These are phyloP conservation scores for Aporophyla lueneburgensis DNA, from an alignment of 2,888 invertebrate genomes.

Conservation along the genomic window DNA sequence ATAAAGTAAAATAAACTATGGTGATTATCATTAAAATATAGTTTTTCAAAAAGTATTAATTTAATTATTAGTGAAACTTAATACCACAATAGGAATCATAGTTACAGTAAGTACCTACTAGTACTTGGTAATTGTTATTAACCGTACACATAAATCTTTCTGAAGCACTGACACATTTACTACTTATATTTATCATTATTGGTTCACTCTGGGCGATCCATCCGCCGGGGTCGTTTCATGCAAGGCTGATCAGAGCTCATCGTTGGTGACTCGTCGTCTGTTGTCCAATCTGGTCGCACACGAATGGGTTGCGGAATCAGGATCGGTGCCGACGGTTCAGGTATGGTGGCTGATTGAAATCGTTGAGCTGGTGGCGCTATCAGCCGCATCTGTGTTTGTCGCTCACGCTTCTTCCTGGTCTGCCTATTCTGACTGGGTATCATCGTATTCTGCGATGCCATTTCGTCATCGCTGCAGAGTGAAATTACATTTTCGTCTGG, in stretches of 20 bases:
- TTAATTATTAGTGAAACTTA: conserved; percentile 3
- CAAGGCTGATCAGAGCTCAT: not conserved
- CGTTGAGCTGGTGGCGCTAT: not conserved
- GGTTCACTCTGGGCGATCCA: not conserved
- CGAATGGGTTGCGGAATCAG: not conserved
- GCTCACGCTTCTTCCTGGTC: not conserved
- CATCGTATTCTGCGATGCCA: too few species aligned
- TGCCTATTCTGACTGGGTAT: too few species aligned
- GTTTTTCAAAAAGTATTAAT: not conserved
- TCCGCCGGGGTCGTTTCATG: conserved; percentile 10
- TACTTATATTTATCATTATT: too few species aligned
- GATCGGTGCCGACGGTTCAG: not conserved
- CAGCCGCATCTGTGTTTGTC: too few species aligned
- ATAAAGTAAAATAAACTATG: not conserved
- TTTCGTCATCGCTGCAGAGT: too few species aligned
- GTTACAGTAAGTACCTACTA: conserved; percentile 4
- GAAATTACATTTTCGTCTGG: too few species aligned
- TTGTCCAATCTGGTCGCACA: too few species aligned
- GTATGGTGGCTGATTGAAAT: not conserved
- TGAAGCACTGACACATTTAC: conserved; percentile 17
- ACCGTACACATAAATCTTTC: not conserved
- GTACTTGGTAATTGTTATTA: not conserved
- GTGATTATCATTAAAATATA: not conserved
- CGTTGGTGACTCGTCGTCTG: conserved; percentile 4
- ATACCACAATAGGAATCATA: not conserved